Base-by-base conservation (phyloP, 2,888 invertebrate genomes). In the Sinopyrophorus schimmeli region DNA sequence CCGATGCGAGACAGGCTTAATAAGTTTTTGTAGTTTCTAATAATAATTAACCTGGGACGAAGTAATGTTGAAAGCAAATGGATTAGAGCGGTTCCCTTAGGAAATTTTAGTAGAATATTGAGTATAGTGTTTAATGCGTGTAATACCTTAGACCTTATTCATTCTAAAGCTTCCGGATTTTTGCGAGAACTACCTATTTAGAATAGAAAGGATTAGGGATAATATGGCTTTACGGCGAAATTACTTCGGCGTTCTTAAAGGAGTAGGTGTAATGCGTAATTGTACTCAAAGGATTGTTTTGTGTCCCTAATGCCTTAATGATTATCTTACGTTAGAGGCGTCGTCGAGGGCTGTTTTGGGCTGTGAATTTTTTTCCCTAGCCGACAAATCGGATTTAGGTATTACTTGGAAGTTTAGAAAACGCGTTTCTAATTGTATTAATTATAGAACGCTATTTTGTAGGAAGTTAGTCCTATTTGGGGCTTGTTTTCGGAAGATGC, bases 241-340 rank as follows among this genome's bases (percentile, higher is more conserved):
- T 30, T 30, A 30, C 30, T 15, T 15, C 30, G 16, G 6, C 12
- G 32, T 32, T 32, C 12, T 12, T 11, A 32, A 32, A 32, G 20
- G 18, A 32, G 6, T 20, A 32, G 32, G n/a, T 35, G 11, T 18
- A 30, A 40, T 40, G 28, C 28, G 24, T 39, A 40, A 40, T 40
- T 40, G 28, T 30, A 26, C 30, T 40, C 20, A 40, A 40, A 40
- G 39, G 39, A 40, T 40, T 40, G 38, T 27, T 38, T 35, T 14
- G 9, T 26, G 17, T 17, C 28, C 17, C 14, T 40, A 40, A 40
- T 27, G 28, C 11, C 21, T 30, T 40, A 40, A 40, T 30, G 28
- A 40, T 40, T 40, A 21, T 30, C 18, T 27, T 28, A 28, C 11
- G n/a, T n/a, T n/a, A n/a, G n/a, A 28, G 18, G 28, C 24, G 26